Evolutionary conservation across 2,888 invertebrate species (phyloP).

Genomic region (Hydrotaea diabolus): DNA sequence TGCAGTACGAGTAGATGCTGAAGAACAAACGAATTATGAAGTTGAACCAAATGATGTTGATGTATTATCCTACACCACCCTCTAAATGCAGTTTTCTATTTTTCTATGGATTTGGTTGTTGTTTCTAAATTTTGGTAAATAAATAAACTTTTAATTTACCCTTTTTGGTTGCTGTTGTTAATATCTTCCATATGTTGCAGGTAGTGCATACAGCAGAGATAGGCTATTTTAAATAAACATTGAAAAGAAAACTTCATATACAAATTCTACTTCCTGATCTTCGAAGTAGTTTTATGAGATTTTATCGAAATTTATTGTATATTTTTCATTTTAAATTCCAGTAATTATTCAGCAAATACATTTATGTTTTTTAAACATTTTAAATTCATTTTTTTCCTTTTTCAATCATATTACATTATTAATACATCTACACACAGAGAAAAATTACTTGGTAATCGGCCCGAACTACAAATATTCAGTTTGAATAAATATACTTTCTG

Average conservation of each 20-base stretch:
- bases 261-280: neutral
- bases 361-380: too few species aligned
- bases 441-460: too few species aligned
- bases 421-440: too few species aligned
- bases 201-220: neutral
- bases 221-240: neutral
- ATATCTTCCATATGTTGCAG: neutral
- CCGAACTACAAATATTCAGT: too few species aligned
- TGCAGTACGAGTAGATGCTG: neutral
- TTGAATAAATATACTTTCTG: too few species aligned
- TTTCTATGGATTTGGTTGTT: neutral
- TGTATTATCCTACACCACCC: neutral
- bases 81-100: too few species aligned
- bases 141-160: neutral
- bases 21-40: neutral
- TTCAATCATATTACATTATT: too few species aligned
- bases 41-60: neutral
- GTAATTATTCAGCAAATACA: too few species aligned
- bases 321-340: too few species aligned
- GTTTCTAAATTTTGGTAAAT: constrained; percentile 4
- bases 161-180: neutral
- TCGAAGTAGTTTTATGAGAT: neutral
- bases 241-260: neutral
- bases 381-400: too few species aligned
- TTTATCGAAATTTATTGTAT: neutral